Evolutionary conservation across 1,140 invertebrate genomes (phyloP).

Genomic region (Danaus plexippus): DNA sequence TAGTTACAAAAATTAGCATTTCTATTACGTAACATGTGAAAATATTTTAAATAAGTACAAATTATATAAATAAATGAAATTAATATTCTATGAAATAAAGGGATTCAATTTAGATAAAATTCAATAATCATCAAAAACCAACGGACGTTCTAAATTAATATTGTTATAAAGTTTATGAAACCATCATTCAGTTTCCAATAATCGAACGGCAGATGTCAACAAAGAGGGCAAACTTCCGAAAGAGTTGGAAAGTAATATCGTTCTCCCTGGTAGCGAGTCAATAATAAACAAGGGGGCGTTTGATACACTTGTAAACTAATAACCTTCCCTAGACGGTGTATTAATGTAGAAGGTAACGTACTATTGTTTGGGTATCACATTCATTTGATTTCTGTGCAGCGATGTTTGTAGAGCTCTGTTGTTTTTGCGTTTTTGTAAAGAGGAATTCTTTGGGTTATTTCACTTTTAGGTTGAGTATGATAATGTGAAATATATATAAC

Average conservation of each 20-base stretch:
- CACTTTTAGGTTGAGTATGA: too few relatives aligned
- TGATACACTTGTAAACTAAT: conserved; percentile 72
- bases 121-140: conserved; percentile 19
- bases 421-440: too few relatives aligned
- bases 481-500: too few relatives aligned
- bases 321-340: conserved; percentile 42
- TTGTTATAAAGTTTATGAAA: conserved; percentile 48
- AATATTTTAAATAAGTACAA: too few relatives aligned
- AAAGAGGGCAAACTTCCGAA: conserved; percentile 67
- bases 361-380: too few relatives aligned
- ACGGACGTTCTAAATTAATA: conserved; percentile 42
- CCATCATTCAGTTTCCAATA: conserved; percentile 56
- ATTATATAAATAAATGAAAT: too few relatives aligned
- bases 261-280: conserved; percentile 54
- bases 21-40: too few relatives aligned
- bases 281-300: conserved; percentile 63
- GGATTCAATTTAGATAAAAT: conserved; percentile 16
- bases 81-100: too few relatives aligned
- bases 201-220: conserved; percentile 66
- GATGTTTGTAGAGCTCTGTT: too few relatives aligned
- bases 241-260: conserved; percentile 71
- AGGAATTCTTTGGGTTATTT: too few relatives aligned
- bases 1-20: too few relatives aligned
- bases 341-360: conserved; percentile 38
- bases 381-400: too few relatives aligned